Percentiles rank a stretch among this genome's conserved stretches.
These are phyloP conservation scores for Eutrigla gurnardus DNA, from an alignment of 2,797 vertebrate species.

Conservation along the genomic window DNA sequence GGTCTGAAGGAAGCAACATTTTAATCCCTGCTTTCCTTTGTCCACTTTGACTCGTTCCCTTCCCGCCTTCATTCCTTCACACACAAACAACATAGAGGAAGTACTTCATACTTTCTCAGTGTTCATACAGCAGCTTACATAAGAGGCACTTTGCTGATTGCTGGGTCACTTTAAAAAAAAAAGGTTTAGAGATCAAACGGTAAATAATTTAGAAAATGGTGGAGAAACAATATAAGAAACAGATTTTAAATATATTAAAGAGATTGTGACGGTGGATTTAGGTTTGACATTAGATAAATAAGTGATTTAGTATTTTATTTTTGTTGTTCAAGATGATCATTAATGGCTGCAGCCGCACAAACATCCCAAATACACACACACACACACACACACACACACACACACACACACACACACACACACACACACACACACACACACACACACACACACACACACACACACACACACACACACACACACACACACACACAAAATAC, in stretches of 20 bases:
- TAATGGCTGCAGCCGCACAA: accelerated
- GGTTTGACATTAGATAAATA: background rate
- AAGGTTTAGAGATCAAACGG: slow-evolving; percentile 10
- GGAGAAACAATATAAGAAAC: accelerated
- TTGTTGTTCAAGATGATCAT: background rate
- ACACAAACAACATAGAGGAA: background rate
- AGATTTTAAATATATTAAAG: background rate
- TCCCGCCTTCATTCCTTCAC: background rate
- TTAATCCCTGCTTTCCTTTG: background rate
- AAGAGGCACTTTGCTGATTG: slow-evolving; percentile 57
- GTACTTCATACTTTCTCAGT: background rate
- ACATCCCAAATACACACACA: background rate
- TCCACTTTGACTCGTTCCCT: background rate
- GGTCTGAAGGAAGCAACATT: background rate
- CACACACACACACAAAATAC: accelerated
- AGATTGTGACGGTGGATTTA: background rate
- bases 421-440: background rate
- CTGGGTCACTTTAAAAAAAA: background rate
- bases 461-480: slow-evolving; percentile 1
- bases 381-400: background rate
- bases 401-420: background rate
- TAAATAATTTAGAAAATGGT: slow-evolving; percentile 37
- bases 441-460: slow-evolving; percentile 14
- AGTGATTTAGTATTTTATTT: background rate
- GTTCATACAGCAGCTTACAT: slow-evolving; percentile 31